A percentile compares a stretch with the other conserved stretches of the same genome.
These are phyloP conservation scores for Halyomorpha halys DNA, from an alignment of 1,140 invertebrate species.

Conservation along the genomic window DNA sequence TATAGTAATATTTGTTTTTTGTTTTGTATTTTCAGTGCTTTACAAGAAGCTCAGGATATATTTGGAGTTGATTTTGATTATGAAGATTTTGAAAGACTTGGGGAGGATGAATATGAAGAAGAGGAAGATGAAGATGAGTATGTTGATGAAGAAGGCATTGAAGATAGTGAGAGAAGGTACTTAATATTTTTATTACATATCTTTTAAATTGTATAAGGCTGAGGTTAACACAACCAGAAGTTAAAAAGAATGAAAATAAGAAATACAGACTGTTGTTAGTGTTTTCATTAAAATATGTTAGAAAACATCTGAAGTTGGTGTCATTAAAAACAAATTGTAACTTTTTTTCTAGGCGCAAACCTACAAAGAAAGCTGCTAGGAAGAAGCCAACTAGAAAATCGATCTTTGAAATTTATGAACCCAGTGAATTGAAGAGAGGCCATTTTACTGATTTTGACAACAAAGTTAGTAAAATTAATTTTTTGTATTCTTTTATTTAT, in stretches of 20 bases:
- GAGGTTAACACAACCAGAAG: too few relatives aligned
- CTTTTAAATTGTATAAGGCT: too few relatives aligned
- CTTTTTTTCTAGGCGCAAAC: conserved; percentile 36
- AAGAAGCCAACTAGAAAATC: conserved; percentile 78
- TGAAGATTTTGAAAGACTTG: conserved; percentile 86
- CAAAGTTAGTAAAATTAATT: conserved; percentile 45
- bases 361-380: conserved; percentile 55
- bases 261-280: too few relatives aligned
- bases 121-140: conserved; percentile 66
- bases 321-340: conserved; percentile 1
- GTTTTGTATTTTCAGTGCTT: conserved; percentile 46
- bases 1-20: too few relatives aligned
- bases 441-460: conserved; percentile 93
- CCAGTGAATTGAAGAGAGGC: conserved; percentile 89
- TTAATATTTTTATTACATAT: too few relatives aligned
- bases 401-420: conserved; percentile 94
- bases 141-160: conserved; percentile 56
- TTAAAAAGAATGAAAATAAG: too few relatives aligned
- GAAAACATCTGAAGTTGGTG: not conserved
- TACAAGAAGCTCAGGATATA: conserved; percentile 98
- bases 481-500: not conserved
- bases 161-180: conserved; percentile 34
- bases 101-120: conserved; percentile 76
- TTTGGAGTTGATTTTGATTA: conserved; percentile 99
- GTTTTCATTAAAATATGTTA: too few relatives aligned